Evolutionary conservation across 1,140 invertebrate genomes (phyloP), one percentile per base, ranked within the genome.

Genomic region (Araneus ventricosus): DNA sequence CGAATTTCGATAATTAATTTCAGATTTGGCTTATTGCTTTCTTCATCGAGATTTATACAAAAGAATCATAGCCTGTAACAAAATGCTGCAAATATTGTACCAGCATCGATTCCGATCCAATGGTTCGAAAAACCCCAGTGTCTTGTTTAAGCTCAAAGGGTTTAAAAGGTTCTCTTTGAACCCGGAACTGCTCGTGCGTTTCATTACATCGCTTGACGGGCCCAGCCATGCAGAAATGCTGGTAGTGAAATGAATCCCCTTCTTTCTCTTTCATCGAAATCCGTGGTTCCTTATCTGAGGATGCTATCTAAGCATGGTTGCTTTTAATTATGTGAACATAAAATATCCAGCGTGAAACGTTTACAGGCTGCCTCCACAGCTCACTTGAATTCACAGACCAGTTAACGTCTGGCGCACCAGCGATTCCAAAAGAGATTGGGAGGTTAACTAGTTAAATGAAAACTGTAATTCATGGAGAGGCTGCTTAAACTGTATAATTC

Each of bases 261-360:
- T 79, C 88, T 75, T 63, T 79, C 39, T 37, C 88, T 45, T 63
- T 39, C 30, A 80, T 24, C 70, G 24, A 10, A 30, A 45, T 52
- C 61, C 52, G 37, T 67, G 63, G 63, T 67, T n/a, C 63, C 63
- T 37, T 75, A 59, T 57, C 30, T 57, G 39, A n/a, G 37, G 45
- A 57, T 90, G 45, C 63, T 37, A 34, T 80, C 45, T 59, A 59
- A 37, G 88, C 67, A 41, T 90, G 70, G 37, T 30, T 63, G 70
- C 20, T 45, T 91, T 91, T 91, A 91, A 91, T 91, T 91, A 91
- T 84, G 80, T 14, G 59, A 67, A 37, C 37, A 84, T 91, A 57
- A 91, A 91, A 82, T 84, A 61, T 91, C 20, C 67, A 20, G 34
- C 20, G 52, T 37, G 70, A 37, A 75, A 75, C 34, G 70, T 17